Conservation (phyloP, 1,140 invertebrate species). For the Drosophila suzukii region DNA sequence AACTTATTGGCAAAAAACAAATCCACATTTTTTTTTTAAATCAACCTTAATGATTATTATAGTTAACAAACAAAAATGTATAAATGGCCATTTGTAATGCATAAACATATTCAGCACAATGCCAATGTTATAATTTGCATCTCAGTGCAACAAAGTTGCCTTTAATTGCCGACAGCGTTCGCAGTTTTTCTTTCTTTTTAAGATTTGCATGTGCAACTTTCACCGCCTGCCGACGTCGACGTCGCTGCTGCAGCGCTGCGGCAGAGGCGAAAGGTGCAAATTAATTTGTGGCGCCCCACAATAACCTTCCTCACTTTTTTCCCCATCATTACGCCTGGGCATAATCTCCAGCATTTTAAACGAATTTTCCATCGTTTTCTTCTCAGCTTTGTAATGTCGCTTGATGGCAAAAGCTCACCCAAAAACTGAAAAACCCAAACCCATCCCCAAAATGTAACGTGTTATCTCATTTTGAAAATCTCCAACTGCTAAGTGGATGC, state of each 20-base stretch:
- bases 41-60: too few species aligned
- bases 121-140: conserved; percentile 3
- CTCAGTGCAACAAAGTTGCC: conserved; percentile 6
- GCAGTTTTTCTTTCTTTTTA: conserved; percentile 56
- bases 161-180: conserved; percentile 25
- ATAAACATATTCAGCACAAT: not conserved
- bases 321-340: conserved; percentile 37
- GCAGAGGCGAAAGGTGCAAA: conserved; percentile 77
- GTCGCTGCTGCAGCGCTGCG: conserved; percentile 28
- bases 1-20: too few species aligned
- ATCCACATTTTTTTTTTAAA: too few species aligned
- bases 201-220: conserved; percentile 78
- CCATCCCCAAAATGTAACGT: conserved; percentile 64
- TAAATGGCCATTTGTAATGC: not conserved
- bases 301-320: conserved; percentile 71
- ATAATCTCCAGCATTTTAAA: conserved; percentile 45
- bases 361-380: conserved; percentile 28
- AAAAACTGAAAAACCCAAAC: conserved; percentile 23
- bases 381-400: conserved; percentile 33
- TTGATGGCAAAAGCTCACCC: conserved; percentile 21
- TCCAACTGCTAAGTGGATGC: conserved; percentile 59
- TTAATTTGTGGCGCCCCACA: conserved; percentile 75
- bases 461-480: conserved; percentile 73
- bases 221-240: conserved; percentile 49
- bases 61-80: too few species aligned